Percentiles rank a stretch among this genome's conserved stretches.
These are phyloP conservation scores for Ectobius pallidus DNA, from an alignment of 2,888 invertebrate genomes.

Conservation along the genomic window DNA sequence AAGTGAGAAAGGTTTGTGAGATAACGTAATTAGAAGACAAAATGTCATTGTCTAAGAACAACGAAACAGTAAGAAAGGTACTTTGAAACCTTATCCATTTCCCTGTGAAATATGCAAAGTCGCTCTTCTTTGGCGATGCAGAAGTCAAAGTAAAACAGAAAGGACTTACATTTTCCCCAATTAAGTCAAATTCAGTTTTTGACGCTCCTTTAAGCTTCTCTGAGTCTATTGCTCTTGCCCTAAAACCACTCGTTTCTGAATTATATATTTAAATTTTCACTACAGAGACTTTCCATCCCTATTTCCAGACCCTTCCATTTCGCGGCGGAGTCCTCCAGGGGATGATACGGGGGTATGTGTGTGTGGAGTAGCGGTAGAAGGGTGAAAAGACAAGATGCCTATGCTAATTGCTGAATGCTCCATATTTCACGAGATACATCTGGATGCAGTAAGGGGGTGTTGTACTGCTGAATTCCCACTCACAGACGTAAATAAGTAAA, in stretches of 20 bases:
- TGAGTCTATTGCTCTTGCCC: neutral
- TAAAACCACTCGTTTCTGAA: conserved; percentile 4
- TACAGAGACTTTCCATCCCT: neutral
- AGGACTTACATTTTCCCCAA: neutral
- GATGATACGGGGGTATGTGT: neutral
- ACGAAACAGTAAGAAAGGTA: too few relatives aligned
- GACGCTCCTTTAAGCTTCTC: neutral
- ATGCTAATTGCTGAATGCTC: conserved; percentile 20
- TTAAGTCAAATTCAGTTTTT: neutral
- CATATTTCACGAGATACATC: conserved; percentile 4
- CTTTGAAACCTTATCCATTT: neutral
- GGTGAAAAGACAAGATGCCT: conserved; percentile 14
- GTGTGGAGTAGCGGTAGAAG: neutral
- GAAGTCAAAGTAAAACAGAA: neutral
- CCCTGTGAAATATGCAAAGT: neutral
- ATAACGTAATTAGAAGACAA: too few relatives aligned
- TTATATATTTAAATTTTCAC: conserved; percentile 18
- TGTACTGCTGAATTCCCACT: neutral
- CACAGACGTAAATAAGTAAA: neutral
- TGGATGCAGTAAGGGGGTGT: neutral
- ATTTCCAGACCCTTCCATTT: neutral
- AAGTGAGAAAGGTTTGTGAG: too few relatives aligned
- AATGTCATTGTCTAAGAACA: too few relatives aligned
- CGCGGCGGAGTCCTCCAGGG: neutral
- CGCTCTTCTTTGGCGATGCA: neutral